Conservation (phyloP, 1,140 invertebrate species). For the Stenopsyche tienmushanensis region DNA sequence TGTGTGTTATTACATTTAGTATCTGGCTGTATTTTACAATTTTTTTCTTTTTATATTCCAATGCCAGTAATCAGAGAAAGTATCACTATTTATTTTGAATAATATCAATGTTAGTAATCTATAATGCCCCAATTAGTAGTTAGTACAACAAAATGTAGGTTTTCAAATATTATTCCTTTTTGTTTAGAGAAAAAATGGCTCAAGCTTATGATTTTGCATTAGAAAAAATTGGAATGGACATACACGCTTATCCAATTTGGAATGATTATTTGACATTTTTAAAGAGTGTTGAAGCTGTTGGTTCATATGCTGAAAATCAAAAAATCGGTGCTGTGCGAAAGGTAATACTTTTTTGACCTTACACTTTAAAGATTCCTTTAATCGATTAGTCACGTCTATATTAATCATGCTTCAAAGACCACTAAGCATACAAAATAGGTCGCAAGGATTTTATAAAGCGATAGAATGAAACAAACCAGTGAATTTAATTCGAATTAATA, state of each 20-base stretch:
- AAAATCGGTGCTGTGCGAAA: conserved; percentile 97
- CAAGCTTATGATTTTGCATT: conserved; percentile 99
- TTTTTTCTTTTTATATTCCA: no score
- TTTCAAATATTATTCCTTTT: conserved; percentile 41
- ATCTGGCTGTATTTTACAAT: no score
- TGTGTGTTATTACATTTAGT: no score
- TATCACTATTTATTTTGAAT: no score
- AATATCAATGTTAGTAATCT: no score
- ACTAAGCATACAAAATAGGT: no score
- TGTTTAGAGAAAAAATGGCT: conserved; percentile 97
- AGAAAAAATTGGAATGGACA: conserved; percentile 98
- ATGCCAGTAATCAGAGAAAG: no score
- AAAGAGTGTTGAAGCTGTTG: conserved; percentile 95
- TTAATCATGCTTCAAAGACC: no score
- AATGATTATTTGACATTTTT: conserved; percentile 97
- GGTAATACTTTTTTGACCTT: conserved; percentile 57
- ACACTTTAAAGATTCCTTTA: background rate
- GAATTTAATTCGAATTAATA: background rate
- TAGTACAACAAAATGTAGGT: no score
- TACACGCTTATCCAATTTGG: conserved; percentile 94
- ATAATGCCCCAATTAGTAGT: no score
- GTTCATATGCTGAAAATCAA: conserved; percentile 99
- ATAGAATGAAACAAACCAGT: no score
- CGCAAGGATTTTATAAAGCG: no score
- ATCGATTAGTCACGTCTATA: background rate